These are phyloP conservation scores for Brienomyrus brachyistius DNA, from an alignment of 2,113 vertebrate species.

Conservation along the genomic window DNA sequence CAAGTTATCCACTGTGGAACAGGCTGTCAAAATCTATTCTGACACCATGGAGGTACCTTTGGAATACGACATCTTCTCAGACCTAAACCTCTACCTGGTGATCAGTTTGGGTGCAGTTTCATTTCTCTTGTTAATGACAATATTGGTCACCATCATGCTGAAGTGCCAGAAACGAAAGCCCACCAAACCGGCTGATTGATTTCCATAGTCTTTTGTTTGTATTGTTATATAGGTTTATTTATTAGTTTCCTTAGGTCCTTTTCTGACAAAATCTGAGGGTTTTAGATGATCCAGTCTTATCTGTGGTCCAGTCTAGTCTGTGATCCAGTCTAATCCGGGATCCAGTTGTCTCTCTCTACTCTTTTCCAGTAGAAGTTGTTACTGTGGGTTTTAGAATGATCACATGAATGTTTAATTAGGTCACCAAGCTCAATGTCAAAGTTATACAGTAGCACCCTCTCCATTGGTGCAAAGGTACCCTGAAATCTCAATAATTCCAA, in stretches of 20 bases:
- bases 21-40: slow-evolving; percentile 63
- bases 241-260: not conserved
- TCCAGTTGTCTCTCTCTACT: not conserved
- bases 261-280: not conserved
- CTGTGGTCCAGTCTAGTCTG: not conserved
- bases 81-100: slow-evolving; percentile 50
- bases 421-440: not conserved
- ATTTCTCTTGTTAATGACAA: slow-evolving; percentile 61
- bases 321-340: not conserved
- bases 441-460: not conserved
- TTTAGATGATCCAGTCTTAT: not conserved
- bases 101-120: slow-evolving; percentile 59
- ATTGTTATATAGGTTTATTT: not conserved
- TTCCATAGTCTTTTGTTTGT: not conserved
- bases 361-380: not conserved
- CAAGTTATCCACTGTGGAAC: slow-evolving; percentile 60
- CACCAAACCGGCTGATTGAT: slow-evolving; percentile 36
- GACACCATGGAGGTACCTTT: slow-evolving; percentile 64
- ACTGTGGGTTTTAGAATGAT: not conserved
- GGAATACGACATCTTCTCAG: slow-evolving; percentile 51
- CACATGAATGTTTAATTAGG: not conserved
- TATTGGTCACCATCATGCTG: slow-evolving; percentile 55
- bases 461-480: not conserved
- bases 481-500: not conserved
- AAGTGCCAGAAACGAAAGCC: slow-evolving; percentile 51